Conservation (phyloP, 2,113 vertebrate species). For the Phalacrocorax pelagicus region DNA sequence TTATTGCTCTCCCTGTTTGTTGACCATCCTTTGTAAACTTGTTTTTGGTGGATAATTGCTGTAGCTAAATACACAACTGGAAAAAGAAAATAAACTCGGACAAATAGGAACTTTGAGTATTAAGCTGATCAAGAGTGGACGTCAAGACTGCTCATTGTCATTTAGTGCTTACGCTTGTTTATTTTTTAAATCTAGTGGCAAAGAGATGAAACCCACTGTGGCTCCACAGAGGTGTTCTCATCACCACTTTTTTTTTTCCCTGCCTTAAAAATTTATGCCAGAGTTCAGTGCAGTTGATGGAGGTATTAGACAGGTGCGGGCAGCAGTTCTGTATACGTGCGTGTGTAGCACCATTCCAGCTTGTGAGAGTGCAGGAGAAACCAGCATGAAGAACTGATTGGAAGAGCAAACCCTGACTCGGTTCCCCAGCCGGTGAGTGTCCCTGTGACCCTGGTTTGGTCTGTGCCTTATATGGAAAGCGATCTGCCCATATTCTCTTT, state of each 20-base stretch:
- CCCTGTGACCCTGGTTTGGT: not conserved
- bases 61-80: not conserved
- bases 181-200: not conserved
- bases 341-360: not conserved
- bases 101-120: not conserved
- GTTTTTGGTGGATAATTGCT: not conserved
- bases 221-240: not conserved
- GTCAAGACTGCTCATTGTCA: not conserved
- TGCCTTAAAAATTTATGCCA: not conserved
- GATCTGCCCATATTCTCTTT: not conserved
- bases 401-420: accelerated
- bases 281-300: not conserved
- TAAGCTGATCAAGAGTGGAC: not conserved
- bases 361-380: not conserved
- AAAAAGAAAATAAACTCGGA: not conserved
- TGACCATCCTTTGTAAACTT: not conserved
- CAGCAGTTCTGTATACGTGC: not conserved
- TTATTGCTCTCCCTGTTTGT: not conserved
- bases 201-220: not conserved
- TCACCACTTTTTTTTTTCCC: not conserved
- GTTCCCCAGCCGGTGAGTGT: not conserved
- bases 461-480: not conserved
- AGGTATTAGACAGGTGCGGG: accelerated
- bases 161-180: not conserved
- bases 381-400: too few relatives aligned